phyloP scores from a whole-genome alignment of 2,888 invertebrate genomes.

The Phalangium opilio region DNA sequence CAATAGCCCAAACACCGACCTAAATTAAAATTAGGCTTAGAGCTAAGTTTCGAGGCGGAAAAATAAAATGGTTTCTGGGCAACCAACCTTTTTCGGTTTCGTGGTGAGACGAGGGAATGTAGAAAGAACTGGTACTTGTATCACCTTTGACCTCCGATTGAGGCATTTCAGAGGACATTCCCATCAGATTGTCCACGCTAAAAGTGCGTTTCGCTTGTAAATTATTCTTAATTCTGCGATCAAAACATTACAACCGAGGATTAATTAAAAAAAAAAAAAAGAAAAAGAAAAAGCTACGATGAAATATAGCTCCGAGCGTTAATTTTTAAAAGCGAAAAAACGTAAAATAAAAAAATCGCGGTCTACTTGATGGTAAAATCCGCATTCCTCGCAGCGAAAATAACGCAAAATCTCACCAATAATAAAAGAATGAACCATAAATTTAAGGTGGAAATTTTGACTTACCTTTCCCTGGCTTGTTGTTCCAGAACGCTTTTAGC shows the following conservation, averaged over 20 bases:
- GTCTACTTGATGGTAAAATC: background rate
- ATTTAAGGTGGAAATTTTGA: background rate
- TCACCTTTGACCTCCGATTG: no score
- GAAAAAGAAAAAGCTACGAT: no score
- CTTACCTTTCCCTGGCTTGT: constrained; percentile 14
- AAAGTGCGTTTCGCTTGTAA: constrained; percentile 14
- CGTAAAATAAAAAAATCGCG: constrained; percentile 7
- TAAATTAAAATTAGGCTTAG: no score
- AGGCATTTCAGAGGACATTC: no score
- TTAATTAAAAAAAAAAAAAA: constrained; percentile 14
- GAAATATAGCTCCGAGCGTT: background rate
- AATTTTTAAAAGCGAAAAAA: constrained; percentile 6
- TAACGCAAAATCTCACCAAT: no score
- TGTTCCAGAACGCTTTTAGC: constrained; percentile 14
- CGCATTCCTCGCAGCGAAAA: background rate
- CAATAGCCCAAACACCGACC: no score
- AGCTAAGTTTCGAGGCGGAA: no score
- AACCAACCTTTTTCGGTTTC: no score
- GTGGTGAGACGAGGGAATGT: no score
- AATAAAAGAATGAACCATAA: background rate
- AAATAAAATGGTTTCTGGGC: no score
- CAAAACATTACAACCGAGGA: no score
- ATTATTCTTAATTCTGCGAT: constrained; percentile 12
- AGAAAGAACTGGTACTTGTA: no score
- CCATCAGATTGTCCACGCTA: constrained; percentile 12